Evolutionary conservation across 2,888 invertebrate genomes (phyloP).

Genomic region (Temnothorax ravouxi): DNA sequence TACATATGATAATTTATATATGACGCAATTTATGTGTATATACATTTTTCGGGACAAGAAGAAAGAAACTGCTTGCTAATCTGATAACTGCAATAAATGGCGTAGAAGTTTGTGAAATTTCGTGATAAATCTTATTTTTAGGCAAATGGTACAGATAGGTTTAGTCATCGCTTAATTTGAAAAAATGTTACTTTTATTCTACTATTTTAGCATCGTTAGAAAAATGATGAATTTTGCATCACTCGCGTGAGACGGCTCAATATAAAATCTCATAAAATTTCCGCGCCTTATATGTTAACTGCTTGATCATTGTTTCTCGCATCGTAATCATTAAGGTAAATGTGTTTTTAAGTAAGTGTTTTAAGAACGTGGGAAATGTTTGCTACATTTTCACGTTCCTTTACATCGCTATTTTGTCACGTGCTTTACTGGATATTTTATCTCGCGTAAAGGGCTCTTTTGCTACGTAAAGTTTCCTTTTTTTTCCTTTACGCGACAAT

Average conservation of each 20-base stretch:
- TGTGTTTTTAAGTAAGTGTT: not conserved
- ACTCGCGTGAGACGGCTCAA: not conserved
- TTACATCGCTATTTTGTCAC: slow-evolving; percentile 23
- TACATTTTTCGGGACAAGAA: too few relatives aligned
- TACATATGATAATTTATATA: too few relatives aligned
- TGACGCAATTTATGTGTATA: too few relatives aligned
- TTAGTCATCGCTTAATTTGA: not conserved
- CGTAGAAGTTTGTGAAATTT: not conserved
- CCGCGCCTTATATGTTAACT: not conserved
- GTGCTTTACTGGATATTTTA: slow-evolving; percentile 11
- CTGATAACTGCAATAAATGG: too few relatives aligned
- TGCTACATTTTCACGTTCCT: not conserved
- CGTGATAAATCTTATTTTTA: not conserved
- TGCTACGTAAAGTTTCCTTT: slow-evolving; percentile 4
- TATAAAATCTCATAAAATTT: slow-evolving; percentile 1
- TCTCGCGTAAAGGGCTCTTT: slow-evolving; percentile 34
- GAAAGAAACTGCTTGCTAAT: too few relatives aligned
- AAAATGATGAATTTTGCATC: not conserved
- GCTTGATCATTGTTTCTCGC: not conserved
- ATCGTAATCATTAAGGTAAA: not conserved
- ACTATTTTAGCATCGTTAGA: not conserved
- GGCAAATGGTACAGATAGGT: not conserved
- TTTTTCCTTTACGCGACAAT: slow-evolving; percentile 35
- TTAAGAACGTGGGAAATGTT: not conserved
- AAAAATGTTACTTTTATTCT: not conserved